Evolutionary conservation across 2,888 invertebrate genomes (phyloP).

Genomic region (Cremastobaeus sp.): DNA sequence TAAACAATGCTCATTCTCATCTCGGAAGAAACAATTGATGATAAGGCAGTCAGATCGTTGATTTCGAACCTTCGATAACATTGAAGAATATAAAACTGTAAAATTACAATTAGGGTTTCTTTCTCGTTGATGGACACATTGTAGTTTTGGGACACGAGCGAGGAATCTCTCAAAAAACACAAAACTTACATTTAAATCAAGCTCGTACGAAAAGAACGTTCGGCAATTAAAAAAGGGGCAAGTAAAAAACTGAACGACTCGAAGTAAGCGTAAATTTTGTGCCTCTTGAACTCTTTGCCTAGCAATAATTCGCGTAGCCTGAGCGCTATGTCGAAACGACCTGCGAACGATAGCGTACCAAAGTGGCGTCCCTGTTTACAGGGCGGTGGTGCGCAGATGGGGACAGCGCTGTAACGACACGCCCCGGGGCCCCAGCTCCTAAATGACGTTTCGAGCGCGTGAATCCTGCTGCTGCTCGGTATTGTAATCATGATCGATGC

Average conservation of each 20-base stretch:
- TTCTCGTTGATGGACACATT: too few relatives aligned
- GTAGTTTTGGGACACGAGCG: slow-evolving; percentile 46
- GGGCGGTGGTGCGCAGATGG: slow-evolving; percentile 77
- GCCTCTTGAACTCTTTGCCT: slow-evolving; percentile 49
- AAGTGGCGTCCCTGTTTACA: slow-evolving; percentile 65
- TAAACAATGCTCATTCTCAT: too few relatives aligned
- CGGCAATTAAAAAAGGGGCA: slow-evolving; percentile 10
- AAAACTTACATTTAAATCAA: slow-evolving; percentile 52
- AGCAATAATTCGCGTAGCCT: slow-evolving; percentile 46
- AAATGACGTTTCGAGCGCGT: slow-evolving; percentile 86
- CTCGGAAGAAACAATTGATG: too few relatives aligned
- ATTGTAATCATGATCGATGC: slow-evolving; percentile 77
- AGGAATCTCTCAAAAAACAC: slow-evolving; percentile 53
- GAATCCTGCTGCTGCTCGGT: slow-evolving; percentile 77
- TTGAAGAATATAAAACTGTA: too few relatives aligned
- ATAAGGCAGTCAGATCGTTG: too few relatives aligned
- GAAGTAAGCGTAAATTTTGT: slow-evolving; percentile 51
- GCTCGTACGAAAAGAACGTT: slow-evolving; percentile 9
- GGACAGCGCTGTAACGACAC: slow-evolving; percentile 77
- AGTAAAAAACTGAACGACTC: too few relatives aligned
- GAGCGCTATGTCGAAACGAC: slow-evolving; percentile 48
- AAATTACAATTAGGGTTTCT: too few relatives aligned
- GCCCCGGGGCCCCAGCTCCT: slow-evolving; percentile 80
- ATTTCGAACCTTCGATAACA: too few relatives aligned
- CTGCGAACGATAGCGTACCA: slow-evolving; percentile 53